phyloP scores from a whole-genome alignment of 2,888 invertebrate species.

The Isotomurus palustris region DNA sequence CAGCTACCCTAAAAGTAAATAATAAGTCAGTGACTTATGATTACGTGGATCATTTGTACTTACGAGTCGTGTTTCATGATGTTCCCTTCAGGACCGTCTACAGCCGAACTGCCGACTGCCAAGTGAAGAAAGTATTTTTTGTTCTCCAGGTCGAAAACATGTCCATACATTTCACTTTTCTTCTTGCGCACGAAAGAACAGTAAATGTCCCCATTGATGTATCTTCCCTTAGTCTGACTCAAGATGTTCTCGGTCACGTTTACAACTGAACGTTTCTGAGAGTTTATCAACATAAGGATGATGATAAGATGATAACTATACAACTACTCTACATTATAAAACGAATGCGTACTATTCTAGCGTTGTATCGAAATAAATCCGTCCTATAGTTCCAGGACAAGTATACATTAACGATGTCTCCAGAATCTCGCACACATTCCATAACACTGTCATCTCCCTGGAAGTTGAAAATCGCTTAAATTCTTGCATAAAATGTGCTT shows the following conservation, averaged over 20 bases:
- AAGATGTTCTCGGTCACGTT: too few species aligned
- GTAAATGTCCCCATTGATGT: constrained; percentile 8
- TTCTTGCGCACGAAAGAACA: constrained; percentile 4
- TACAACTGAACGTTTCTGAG: too few species aligned
- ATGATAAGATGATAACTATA: too few species aligned
- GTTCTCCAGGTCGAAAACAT: constrained; percentile 4
- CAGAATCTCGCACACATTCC: constrained; percentile 28
- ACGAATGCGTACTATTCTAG: constrained; percentile 1
- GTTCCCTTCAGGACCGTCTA: constrained; percentile 1
- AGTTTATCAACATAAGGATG: too few species aligned
- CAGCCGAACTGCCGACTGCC: background rate
- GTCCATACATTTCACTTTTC: background rate
- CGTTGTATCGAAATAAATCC: background rate
- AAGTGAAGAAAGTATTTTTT: constrained; percentile 4
- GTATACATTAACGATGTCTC: constrained; percentile 21
- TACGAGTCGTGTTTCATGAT: background rate
- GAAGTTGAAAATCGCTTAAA: background rate
- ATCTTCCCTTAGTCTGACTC: too few species aligned
- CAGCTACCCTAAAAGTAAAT: too few species aligned
- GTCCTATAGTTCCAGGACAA: constrained; percentile 27
- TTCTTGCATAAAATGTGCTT: background rate
- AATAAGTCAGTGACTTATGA: too few species aligned
- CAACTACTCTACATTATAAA: background rate
- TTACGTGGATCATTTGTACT: too few species aligned
- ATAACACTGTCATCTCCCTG: constrained; percentile 35